A percentile compares a stretch with the other conserved stretches of the same genome.
phyloP scores from a whole-genome alignment of 2,888 invertebrate species.

The Ophioninae sp. region DNA sequence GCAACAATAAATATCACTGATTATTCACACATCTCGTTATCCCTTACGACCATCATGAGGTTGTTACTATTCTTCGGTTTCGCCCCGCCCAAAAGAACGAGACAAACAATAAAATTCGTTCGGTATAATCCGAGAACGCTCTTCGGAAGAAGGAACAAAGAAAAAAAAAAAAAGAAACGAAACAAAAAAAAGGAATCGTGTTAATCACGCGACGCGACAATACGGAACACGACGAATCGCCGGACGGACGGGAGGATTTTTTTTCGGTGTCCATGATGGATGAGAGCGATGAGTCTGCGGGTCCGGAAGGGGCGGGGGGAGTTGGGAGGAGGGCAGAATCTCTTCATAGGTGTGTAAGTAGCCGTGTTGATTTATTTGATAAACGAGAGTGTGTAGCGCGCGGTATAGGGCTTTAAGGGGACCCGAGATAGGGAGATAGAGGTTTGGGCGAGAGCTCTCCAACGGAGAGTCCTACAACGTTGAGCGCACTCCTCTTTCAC shows the following conservation, averaged over 20 bases:
- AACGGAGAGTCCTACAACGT: conserved; percentile 79
- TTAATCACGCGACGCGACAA: conserved; percentile 16
- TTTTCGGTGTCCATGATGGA: conserved; percentile 24
- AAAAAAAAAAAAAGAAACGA: not conserved
- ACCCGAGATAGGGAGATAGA: conserved; percentile 60
- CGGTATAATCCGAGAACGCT: not conserved
- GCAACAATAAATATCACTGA: not conserved
- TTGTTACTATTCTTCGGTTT: not conserved
- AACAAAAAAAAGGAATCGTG: not conserved
- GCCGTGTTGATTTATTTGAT: conserved; percentile 80
- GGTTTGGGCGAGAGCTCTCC: conserved; percentile 77
- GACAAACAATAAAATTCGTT: not conserved
- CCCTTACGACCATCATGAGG: too few species aligned
- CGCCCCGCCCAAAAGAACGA: not conserved
- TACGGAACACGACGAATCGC: conserved; percentile 14
- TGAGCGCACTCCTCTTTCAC: conserved; percentile 77
- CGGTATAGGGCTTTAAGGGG: conserved; percentile 75
- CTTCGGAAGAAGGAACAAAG: not conserved
- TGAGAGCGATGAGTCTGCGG: conserved; percentile 59
- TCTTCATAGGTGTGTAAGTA: conserved; percentile 78
- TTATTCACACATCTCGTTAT: not conserved
- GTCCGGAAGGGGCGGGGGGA: conserved; percentile 44
- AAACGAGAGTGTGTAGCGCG: conserved; percentile 72
- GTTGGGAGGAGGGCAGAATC: conserved; percentile 68
- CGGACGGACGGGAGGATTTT: conserved; percentile 10